Base-by-base conservation (phyloP, 2,797 vertebrate genomes). In the Girardinus metallicus region DNA sequence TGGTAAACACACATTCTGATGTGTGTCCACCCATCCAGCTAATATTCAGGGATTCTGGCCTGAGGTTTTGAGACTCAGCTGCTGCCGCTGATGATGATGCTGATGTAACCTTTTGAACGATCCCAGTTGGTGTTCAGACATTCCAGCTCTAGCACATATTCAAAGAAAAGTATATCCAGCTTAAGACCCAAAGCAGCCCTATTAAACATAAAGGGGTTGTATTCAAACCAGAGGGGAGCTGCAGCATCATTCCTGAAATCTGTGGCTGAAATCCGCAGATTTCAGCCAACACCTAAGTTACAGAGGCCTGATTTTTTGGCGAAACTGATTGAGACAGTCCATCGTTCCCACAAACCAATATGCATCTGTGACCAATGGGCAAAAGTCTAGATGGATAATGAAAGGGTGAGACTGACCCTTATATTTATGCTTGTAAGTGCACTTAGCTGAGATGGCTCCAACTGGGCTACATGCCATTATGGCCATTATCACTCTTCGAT, bases 401-500 rank as follows among this genome's bases (percentile, higher is more conserved):
- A 90, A 90, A 43, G 87, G 88, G 83, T 82, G 88, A 89, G 92
- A 94, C 92, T 92, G 92, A 90, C 84, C 77, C 88, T 80, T 77
- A 83, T 91, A 89, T 86, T 83, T 93, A 91, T 87, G 88, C 89
- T 86, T 90, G 85, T 82, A 87, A 94, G 93, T 94, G 92, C 93
- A 94, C 93, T 94, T 91, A 94, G 85, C 78, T 84, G 74, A 23
- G 81, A 75, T 88, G 86, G 85, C 80, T 87, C 89, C 79, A 39
- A 66, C 88, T 85, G 88, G 91, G 91, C 93, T 79, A 64, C 80
- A 84, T 75, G 93, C 91, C 93, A 94, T 93, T 88, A 88, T 83
- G 85, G 84, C 89, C 92, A 94, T 94, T 93, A 95, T 94, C 90
- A 86, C 86, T 71, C 55, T 85, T 84, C 77, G 85, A 89, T 83